Base-by-base conservation (phyloP, 2,888 invertebrate species). In the Lordiphosa fenestrarum region DNA sequence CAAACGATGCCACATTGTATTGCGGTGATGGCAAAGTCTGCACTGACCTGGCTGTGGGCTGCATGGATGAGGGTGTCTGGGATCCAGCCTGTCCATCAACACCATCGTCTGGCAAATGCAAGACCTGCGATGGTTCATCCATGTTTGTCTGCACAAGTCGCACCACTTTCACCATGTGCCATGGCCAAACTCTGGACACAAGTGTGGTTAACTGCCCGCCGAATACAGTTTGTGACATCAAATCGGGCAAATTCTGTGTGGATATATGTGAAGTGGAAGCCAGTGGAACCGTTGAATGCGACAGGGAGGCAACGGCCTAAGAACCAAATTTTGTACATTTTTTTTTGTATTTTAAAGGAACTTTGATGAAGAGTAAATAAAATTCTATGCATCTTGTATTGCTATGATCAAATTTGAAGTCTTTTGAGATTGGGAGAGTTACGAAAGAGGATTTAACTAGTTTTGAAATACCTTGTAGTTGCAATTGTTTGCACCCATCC, bases 141-240 rank as follows among this genome's bases (percentile, higher is more conserved):
- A 13, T 75, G 13, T 87, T 87, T 53, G 64, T 77, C 25, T 87
- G 86, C 60, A 85, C 81, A 38, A 85, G 84, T 41, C 70, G 71
- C 46, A 83, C 67, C 23, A 78, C 77, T 5, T 86, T 74, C 49
- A 72, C 57, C 4, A 57, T 62, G 66, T 87, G 86, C 54, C 6
- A 72, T n/a, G 70, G 66, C 12, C 25, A 4, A 2, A 6, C 7
- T 0, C 10, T 67, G 13, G 64, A 53, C 0, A 21, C 23, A 1
- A 33, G 50, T 9, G 38, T 53, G 10, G 67, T 54, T 3, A 25
- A 30, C 0, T 87, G 87, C 25, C 82, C 78, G 2, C 9, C n/a
- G 0, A 64, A 51, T 15, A 59, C 53, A 7, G 23, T 63, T 4
- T 87, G 87, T 49, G 65, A 83, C 2, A 72, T 76, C 5, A 39